Percentiles rank a stretch among this genome's conserved stretches.
Evolutionary conservation across 2,113 vertebrate species (phyloP).

Genomic region (Corydoras maculifer): DNA sequence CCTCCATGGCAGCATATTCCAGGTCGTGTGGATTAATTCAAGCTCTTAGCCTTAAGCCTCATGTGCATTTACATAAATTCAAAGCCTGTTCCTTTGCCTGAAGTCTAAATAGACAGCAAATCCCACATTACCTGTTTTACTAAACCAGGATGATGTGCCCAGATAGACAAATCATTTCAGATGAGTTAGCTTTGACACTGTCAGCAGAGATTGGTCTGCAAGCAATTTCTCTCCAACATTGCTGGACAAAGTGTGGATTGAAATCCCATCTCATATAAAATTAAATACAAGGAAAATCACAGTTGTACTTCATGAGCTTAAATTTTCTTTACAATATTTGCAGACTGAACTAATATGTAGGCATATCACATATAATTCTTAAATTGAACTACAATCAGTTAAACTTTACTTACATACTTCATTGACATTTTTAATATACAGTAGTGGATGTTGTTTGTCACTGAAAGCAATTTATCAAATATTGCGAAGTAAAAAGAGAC

Average conservation of each 20-base stretch:
- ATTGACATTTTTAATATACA: too few relatives aligned
- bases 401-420: too few relatives aligned
- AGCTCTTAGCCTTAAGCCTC: not conserved
- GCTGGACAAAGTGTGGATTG: not conserved
- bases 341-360: too few relatives aligned
- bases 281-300: too few relatives aligned
- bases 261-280: too few relatives aligned
- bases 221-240: not conserved
- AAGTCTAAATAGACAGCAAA: not conserved
- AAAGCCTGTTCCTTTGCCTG: not conserved
- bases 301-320: too few relatives aligned
- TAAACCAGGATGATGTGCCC: not conserved
- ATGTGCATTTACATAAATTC: not conserved
- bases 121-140: not conserved
- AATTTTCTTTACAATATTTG: too few relatives aligned
- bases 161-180: slow-evolving; percentile 1
- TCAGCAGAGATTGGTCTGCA: not conserved
- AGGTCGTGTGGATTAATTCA: not conserved
- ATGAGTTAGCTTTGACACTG: not conserved
- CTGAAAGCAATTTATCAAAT: too few relatives aligned
- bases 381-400: too few relatives aligned
- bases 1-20: not conserved
- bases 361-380: too few relatives aligned
- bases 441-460: too few relatives aligned
- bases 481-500: too few relatives aligned